Percentiles rank a stretch among this genome's conserved stretches.
Evolutionary conservation across 2,113 vertebrate species (phyloP).

Genomic region (Rutilus rutilus): DNA sequence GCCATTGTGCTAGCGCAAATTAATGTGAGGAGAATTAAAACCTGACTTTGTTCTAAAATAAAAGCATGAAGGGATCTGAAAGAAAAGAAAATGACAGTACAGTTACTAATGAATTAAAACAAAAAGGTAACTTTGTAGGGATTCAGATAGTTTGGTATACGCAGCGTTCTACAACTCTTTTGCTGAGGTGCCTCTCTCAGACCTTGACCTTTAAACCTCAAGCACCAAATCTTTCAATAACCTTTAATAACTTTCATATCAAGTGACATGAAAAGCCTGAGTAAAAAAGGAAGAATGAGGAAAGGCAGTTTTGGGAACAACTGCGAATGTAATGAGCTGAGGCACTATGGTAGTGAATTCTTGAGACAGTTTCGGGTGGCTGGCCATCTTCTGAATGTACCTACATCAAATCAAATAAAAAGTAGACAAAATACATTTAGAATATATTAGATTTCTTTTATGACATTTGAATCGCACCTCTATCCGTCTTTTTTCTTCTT

Average conservation of each 20-base stretch:
- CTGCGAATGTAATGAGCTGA: slow-evolving; percentile 55
- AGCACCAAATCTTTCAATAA: not conserved
- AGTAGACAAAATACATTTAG: slow-evolving; percentile 31
- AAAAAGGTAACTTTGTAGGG: not conserved
- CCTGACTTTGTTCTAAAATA: slow-evolving; percentile 28
- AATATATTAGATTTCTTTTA: slow-evolving; percentile 47
- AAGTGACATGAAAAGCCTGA: slow-evolving; percentile 12
- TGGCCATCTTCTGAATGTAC: slow-evolving; percentile 37
- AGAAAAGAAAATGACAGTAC: not conserved
- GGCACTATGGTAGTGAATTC: slow-evolving; percentile 76
- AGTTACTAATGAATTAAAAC: not conserved
- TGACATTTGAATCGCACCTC: slow-evolving; percentile 25
- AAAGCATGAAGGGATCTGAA: not conserved
- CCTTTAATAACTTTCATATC: slow-evolving; percentile 1
- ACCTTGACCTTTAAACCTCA: not conserved
- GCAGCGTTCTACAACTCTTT: not conserved
- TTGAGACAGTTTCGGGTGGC: slow-evolving; percentile 42
- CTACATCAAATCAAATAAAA: slow-evolving; percentile 18
- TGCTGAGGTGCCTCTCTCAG: not conserved
- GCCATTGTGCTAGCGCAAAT: slow-evolving; percentile 74
- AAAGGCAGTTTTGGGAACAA: not conserved
- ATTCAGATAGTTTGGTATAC: slow-evolving; percentile 1
- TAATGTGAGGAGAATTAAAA: slow-evolving; percentile 60
- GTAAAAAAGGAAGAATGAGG: not conserved
- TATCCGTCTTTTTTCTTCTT: not conserved